Conservation (phyloP, 1,140 invertebrate genomes). For the Pogonomyrmex californicus region DNA sequence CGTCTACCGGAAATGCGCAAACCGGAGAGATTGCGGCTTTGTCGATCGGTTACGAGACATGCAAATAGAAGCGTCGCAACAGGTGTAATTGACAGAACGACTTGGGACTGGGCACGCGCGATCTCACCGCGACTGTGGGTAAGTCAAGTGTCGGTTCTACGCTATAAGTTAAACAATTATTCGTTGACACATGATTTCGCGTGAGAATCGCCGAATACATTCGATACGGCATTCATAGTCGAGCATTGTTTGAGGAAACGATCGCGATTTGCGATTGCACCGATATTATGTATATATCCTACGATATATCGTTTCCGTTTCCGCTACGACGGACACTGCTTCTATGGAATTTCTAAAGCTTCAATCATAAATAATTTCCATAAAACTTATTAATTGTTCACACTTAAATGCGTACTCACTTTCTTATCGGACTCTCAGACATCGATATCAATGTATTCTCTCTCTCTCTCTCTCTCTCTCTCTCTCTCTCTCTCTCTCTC, state of each 20-base stretch:
- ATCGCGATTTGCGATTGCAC: background rate
- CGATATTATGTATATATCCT: background rate
- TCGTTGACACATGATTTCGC: background rate
- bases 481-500: too few species aligned
- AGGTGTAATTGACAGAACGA: constrained; percentile 59
- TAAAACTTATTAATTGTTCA: too few species aligned
- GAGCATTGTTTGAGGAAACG: background rate
- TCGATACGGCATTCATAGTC: background rate
- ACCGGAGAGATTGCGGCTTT: constrained; percentile 30
- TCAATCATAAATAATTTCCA: background rate
- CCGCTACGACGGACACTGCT: background rate
- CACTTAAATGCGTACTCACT: too few species aligned
- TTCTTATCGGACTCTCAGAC: too few species aligned
- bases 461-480: too few species aligned
- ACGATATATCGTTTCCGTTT: background rate
- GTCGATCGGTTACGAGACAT: constrained; percentile 25
- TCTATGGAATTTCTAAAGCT: background rate
- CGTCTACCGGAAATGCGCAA: constrained; percentile 19
- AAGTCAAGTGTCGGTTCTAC: constrained; percentile 23
- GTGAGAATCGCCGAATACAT: background rate
- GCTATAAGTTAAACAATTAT: constrained; percentile 41
- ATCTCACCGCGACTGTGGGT: constrained; percentile 1
- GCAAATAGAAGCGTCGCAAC: constrained; percentile 54
- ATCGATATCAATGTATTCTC: too few species aligned
- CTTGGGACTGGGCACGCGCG: background rate